Percentiles rank a stretch among this genome's conserved stretches.
Evolutionary conservation across 2,113 vertebrate genomes (phyloP).

Genomic region (Tetrao urogallus): DNA sequence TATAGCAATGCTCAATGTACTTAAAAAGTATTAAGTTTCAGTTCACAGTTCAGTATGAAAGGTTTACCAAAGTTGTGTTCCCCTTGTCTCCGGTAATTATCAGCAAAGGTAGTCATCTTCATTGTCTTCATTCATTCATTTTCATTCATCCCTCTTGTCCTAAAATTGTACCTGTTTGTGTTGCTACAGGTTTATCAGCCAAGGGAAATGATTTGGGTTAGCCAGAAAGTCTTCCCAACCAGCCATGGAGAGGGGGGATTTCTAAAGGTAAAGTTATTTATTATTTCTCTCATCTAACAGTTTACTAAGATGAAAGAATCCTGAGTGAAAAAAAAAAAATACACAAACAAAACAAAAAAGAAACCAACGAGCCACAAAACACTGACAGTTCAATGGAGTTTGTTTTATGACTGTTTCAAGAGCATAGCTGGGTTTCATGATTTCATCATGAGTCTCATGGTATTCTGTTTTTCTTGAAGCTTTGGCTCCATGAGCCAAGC

Average conservation of each 20-base stretch:
- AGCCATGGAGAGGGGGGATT: constrained; percentile 75
- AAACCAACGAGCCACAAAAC: neutral
- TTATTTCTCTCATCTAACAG: neutral
- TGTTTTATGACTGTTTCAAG: neutral
- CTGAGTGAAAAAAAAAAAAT: neutral
- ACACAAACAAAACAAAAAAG: neutral
- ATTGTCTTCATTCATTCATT: neutral
- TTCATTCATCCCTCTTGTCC: too few species aligned
- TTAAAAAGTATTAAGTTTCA: neutral
- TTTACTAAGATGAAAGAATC: neutral
- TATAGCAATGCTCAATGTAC: neutral
- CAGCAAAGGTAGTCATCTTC: neutral
- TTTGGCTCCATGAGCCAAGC: neutral
- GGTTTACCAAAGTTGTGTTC: neutral
- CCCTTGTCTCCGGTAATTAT: neutral
- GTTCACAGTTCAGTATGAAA: neutral
- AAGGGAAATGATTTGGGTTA: constrained; percentile 60
- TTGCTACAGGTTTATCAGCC: constrained; percentile 73
- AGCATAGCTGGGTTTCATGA: neutral
- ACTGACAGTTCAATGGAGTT: neutral
- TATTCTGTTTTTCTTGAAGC: constrained; percentile 49
- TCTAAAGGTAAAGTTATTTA: constrained; percentile 75
- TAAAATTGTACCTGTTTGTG: constrained; percentile 56
- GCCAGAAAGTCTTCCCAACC: constrained; percentile 74
- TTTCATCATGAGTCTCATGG: neutral